phyloP scores from a whole-genome alignment of 2,888 invertebrate species.

The Platycnemis pennipes region DNA sequence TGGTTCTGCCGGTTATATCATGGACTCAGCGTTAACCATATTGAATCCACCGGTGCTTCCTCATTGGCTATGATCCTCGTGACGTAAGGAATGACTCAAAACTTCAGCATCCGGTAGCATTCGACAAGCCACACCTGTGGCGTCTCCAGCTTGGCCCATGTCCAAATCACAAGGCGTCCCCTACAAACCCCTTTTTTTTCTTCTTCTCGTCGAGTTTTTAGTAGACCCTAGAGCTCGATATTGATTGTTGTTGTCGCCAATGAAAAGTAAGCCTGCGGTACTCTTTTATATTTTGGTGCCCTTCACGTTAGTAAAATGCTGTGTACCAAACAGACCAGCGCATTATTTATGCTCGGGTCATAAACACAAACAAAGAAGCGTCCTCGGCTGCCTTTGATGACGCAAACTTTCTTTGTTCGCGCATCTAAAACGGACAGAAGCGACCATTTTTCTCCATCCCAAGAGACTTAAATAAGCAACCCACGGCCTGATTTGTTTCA shows the following conservation, averaged over 20 bases:
- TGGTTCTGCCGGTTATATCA: no score
- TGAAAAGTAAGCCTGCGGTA: background rate
- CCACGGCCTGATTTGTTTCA: no score
- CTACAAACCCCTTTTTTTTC: background rate
- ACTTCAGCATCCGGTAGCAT: background rate
- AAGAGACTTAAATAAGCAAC: no score
- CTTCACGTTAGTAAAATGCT: background rate
- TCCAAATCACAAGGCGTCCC: background rate
- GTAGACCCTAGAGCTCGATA: background rate
- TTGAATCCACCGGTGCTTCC: conserved; percentile 13
- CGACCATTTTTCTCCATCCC: no score
- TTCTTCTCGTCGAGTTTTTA: background rate
- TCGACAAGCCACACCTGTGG: conserved; percentile 7
- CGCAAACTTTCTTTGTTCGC: no score
- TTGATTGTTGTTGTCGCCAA: background rate
- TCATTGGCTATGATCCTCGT: conserved; percentile 8
- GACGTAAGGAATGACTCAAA: background rate
- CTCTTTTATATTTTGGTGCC: background rate
- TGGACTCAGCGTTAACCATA: no score
- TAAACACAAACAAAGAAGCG: no score
- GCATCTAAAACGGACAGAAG: no score
- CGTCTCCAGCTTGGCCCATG: background rate
- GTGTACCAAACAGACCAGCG: no score
- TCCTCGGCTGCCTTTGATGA: no score
- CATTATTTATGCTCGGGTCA: no score